Evolutionary conservation across 2,797 vertebrate genomes (phyloP).

Genomic region (Tamandua tetradactyla): DNA sequence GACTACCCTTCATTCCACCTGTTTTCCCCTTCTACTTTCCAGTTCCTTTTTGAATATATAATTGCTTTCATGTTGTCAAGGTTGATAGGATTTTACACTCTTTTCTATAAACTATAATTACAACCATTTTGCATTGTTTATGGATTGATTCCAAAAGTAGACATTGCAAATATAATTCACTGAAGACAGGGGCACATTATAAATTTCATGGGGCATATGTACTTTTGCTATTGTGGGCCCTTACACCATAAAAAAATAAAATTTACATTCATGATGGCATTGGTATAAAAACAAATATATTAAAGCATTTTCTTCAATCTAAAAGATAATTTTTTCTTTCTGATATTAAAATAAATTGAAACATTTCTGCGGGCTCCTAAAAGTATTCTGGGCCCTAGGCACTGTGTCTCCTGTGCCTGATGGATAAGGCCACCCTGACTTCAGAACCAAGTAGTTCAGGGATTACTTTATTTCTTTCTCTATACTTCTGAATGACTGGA

Average conservation of each 20-base stretch:
- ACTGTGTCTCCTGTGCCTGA: not conserved
- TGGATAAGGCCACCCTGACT: not conserved
- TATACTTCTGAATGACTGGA: not conserved
- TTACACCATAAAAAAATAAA: conserved; percentile 32
- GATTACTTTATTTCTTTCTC: not conserved
- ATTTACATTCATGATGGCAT: not conserved
- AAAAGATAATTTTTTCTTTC: conserved; percentile 41
- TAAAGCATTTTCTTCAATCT: conserved; percentile 48
- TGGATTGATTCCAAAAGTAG: conserved; percentile 16
- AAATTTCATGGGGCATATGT: not conserved
- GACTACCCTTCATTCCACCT: not conserved
- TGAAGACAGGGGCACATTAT: not conserved
- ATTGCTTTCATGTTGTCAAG: conserved; percentile 23
- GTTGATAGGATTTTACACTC: conserved; percentile 34
- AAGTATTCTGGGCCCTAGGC: not conserved
- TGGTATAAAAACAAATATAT: conserved; percentile 42
- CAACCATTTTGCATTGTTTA: conserved; percentile 23
- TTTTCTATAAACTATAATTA: conserved; percentile 24
- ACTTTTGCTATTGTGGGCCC: not conserved
- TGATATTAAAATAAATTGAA: conserved; percentile 47
- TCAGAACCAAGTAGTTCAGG: not conserved
- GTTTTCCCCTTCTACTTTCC: not conserved
- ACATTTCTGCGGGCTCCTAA: not conserved
- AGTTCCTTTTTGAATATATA: conserved; percentile 28
- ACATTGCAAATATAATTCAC: conserved; percentile 41